These are phyloP conservation scores for Myodes glareolus DNA, from an alignment of 2,113 vertebrate genomes.

Conservation along the genomic window DNA sequence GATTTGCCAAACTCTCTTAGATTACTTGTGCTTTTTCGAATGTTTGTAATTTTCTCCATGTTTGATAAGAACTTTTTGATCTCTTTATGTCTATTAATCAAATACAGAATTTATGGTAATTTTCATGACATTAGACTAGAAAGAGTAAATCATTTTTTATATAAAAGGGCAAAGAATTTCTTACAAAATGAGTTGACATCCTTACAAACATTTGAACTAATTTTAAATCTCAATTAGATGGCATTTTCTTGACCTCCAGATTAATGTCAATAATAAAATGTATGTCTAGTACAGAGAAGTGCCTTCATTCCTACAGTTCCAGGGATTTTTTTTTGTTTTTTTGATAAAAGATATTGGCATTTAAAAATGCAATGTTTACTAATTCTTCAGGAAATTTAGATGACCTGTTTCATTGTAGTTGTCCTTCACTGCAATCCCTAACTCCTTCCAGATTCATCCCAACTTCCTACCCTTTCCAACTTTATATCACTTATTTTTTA, in stretches of 20 bases:
- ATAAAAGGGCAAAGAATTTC: background rate
- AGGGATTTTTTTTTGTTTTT: background rate
- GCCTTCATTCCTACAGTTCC: background rate
- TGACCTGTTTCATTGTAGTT: no score
- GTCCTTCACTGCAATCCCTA: background rate
- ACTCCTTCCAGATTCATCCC: background rate
- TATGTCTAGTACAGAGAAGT: background rate
- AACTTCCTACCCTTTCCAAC: no score
- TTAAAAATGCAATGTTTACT: background rate
- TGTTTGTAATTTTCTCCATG: background rate
- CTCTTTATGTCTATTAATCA: background rate
- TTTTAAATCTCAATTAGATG: background rate
- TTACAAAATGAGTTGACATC: background rate
- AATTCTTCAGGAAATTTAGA: background rate
- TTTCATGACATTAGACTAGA: background rate
- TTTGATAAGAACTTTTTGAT: slow-evolving; percentile 37
- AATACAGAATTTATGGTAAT: background rate
- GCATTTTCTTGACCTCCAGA: background rate
- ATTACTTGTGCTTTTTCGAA: background rate
- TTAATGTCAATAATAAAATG: background rate
- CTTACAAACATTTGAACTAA: background rate
- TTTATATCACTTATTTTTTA: background rate
- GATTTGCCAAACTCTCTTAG: background rate
- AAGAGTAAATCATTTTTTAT: slow-evolving; percentile 15
- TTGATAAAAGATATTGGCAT: background rate